phyloP scores from a whole-genome alignment of 2,888 invertebrate genomes.

The Tribolium freemani region DNA sequence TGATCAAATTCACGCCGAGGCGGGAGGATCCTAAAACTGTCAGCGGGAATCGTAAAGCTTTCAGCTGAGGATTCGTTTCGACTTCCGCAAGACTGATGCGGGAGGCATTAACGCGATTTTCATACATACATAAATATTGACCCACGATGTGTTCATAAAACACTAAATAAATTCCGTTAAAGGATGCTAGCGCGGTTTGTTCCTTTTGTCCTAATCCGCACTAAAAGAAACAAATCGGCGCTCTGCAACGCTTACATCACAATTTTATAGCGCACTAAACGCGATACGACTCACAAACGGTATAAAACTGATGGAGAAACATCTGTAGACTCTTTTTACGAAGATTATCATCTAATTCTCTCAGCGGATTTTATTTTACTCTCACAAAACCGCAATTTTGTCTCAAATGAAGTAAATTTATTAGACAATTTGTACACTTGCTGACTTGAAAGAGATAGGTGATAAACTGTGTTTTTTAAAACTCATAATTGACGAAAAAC shows the following conservation, averaged over 20 bases:
- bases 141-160: background rate
- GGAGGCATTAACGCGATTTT: background rate
- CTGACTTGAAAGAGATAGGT: no score
- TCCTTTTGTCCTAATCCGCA: background rate
- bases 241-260: background rate
- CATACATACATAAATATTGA: background rate
- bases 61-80: slow-evolving; percentile 65
- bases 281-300: background rate
- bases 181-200: background rate
- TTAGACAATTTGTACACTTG: no score
- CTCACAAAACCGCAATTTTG: no score
- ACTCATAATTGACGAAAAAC: no score
- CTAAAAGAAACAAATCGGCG: background rate
- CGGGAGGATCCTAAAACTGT: slow-evolving; percentile 66
- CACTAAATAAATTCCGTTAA: background rate
- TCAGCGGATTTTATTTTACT: background rate
- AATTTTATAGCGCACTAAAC: background rate
- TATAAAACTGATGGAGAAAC: background rate
- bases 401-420: no score
- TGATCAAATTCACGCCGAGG: slow-evolving; percentile 21
- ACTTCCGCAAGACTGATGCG: slow-evolving; percentile 52
- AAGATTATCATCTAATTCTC: background rate
- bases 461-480: no score
- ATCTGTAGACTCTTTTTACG: background rate
- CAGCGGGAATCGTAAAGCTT: slow-evolving; percentile 68